Evolutionary conservation across 1,140 invertebrate species (phyloP), one percentile per base, ranked within the genome.

Genomic region (Pinna nobilis): DNA sequence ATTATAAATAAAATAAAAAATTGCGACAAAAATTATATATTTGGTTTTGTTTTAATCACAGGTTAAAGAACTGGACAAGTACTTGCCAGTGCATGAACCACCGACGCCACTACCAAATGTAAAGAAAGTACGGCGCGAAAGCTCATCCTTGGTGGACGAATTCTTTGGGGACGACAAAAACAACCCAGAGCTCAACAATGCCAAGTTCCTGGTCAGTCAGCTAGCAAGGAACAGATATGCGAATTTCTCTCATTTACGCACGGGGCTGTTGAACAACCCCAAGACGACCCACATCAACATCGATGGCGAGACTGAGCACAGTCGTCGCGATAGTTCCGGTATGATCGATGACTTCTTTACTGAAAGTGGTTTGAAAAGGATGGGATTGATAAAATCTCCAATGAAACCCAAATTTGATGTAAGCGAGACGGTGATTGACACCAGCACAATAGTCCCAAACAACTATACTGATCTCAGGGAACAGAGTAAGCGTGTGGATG

Each of bases 291-390:
- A 32, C 13, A n/a, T 28, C 49, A 25, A 15, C 6, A 47, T 68
- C 41, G 39, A 82, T 79, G 67, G 61, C 64, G 44, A 66, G 25
- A 49, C 33, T 49, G 50, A 78, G 59, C 81, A 92, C 49, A 88
- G 90, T 2, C 90, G 92, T 18, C 89, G 92, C 23, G 90, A 92
- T 69, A 92, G 91, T n/a, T 91, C 91, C 2, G 91, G 91, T 3
- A 88, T 91, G 64, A 92, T 93, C 78, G 92, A 93, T 84, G 93
- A 94, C 66, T 94, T 93, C 85, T 94, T 94, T 89, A 75, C 39
- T 33, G 23, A 65, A 20, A 20, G 57, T 25, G 30, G 44, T 20
- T n/a, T 47, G 13, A 13, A 35, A 1, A 51, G 55, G 57, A 49
- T 50, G 18, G 50, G 57, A 28, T 60, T 50, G 18, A 44, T 49